Base-by-base conservation (phyloP, 2,888 invertebrate species). In the Anaspis maculata region DNA sequence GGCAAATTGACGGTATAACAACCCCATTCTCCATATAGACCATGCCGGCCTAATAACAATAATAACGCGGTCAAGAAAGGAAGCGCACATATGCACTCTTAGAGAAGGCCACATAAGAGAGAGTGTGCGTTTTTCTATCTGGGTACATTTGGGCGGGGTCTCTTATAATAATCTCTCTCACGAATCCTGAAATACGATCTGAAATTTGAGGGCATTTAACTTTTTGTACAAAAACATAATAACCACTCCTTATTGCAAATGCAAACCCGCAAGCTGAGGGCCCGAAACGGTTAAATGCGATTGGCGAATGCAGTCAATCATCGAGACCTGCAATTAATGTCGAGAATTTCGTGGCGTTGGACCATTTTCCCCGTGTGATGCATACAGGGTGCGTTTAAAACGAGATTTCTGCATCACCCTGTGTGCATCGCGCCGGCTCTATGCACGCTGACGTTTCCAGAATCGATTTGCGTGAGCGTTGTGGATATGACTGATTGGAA, bases 281-380 rank as follows among this genome's bases (percentile, higher is more conserved):
- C 36, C 32, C 38, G 36, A 32, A 45, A 44, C 46, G 42, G 44
- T 35, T 39, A 41, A 39, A 48, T 44, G 32, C 46, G 42, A 45
- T 45, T 55, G 52, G 55, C 48, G 47, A 47, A 50, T 48, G 49
- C 54, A 54, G 54, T 57, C 57, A 54, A 55, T 57, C 54, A 56
- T 51, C 44, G 48, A 37, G 43, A 45, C 51, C 51, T 44, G 43
- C 47, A 50, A 53, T 53, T 53, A 51, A 42, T 33, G 37, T 33
- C 37, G 25, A 33, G 33, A 25, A 25, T 37, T 37, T 37, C 37
- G 30, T 33, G 33, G 30, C 32, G 32, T 32, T 32, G 37, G 32
- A n/a, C 37, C 37, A 32, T 30, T 33, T 37, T 37, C 31, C 28
- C 22, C 5, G 19, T 10, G 24, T 24, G 4, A 24, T 10, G 4